phyloP scores from a whole-genome alignment of 2,888 invertebrate genomes.

The Julus scanicus region DNA sequence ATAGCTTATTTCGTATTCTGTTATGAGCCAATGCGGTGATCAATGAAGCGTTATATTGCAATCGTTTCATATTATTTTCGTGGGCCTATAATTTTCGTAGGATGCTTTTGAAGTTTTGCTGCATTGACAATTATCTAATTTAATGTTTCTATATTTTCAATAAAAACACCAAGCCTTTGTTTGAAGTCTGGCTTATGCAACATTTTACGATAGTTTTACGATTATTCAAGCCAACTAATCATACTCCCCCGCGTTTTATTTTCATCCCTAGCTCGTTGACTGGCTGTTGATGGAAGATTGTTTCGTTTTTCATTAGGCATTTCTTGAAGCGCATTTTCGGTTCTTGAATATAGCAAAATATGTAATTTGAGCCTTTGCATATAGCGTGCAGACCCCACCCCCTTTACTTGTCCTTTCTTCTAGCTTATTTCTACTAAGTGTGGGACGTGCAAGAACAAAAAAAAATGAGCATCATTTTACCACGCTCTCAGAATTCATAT shows the following conservation, averaged over 20 bases:
- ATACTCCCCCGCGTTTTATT: slow-evolving; percentile 16
- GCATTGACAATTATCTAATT: slow-evolving; percentile 43
- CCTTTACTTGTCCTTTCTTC: not conserved
- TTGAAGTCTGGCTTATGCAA: slow-evolving; percentile 30
- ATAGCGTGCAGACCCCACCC: not conserved
- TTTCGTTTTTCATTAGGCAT: slow-evolving; percentile 43
- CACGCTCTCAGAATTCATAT: slow-evolving; percentile 34
- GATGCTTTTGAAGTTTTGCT: slow-evolving; percentile 34
- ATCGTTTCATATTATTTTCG: slow-evolving; percentile 21
- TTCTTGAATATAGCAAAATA: slow-evolving; percentile 1
- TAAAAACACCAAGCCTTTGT: slow-evolving; percentile 14
- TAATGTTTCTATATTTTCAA: slow-evolving; percentile 47
- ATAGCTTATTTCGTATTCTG: not conserved
- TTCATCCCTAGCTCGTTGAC: not conserved
- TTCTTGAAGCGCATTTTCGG: not conserved
- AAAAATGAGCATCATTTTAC: slow-evolving; percentile 13
- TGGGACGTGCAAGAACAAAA: not conserved
- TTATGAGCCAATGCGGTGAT: slow-evolving; percentile 1
- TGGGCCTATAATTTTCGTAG: not conserved
- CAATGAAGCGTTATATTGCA: slow-evolving; percentile 25
- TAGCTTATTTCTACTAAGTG: not conserved
- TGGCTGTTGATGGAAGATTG: slow-evolving; percentile 35
- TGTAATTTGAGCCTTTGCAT: slow-evolving; percentile 31
- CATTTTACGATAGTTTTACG: slow-evolving; percentile 41
- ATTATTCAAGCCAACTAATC: slow-evolving; percentile 12